A percentile compares a stretch with the other conserved stretches of the same genome.
These are phyloP conservation scores for Ceratosolen fusciceps DNA, from an alignment of 1,140 invertebrate genomes.

Conservation along the genomic window DNA sequence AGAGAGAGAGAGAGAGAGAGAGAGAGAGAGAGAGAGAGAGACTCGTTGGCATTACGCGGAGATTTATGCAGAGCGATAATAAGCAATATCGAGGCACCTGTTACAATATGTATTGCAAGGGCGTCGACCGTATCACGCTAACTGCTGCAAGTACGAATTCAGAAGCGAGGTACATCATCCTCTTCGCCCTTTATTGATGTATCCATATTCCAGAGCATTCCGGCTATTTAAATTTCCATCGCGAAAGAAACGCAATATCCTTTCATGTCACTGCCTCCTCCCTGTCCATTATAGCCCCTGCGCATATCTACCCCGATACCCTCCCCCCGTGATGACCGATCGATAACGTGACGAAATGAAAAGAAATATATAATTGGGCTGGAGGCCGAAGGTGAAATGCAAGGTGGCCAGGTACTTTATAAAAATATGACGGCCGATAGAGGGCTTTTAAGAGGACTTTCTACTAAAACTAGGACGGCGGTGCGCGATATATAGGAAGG, in stretches of 20 bases:
- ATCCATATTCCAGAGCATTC: conserved; percentile 38
- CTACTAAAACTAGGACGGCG: too few species aligned
- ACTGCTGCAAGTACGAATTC: conserved; percentile 1
- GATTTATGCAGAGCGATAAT: conserved; percentile 29
- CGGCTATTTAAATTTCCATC: conserved; percentile 42
- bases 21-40: too few species aligned
- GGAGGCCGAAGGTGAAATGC: too few species aligned
- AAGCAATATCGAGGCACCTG: background rate
- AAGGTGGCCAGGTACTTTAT: too few species aligned
- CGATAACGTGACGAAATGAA: too few species aligned
- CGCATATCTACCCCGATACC: too few species aligned
- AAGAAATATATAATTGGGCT: too few species aligned
- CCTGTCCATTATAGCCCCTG: background rate
- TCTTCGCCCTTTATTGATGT: conserved; percentile 2
- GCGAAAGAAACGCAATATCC: conserved; percentile 38
- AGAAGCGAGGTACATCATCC: background rate
- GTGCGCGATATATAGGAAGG: too few species aligned
- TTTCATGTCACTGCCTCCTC: conserved; percentile 19
- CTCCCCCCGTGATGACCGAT: too few species aligned
- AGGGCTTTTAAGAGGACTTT: too few species aligned
- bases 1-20: too few species aligned
- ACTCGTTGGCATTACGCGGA: background rate
- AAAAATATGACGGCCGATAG: too few species aligned
- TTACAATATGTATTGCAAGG: conserved; percentile 34
- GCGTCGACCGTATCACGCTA: background rate